Percentiles rank a stretch among this genome's conserved stretches.
These are phyloP conservation scores for Myripristis jacobus DNA, from an alignment of 2,797 vertebrate genomes.

Conservation along the genomic window DNA sequence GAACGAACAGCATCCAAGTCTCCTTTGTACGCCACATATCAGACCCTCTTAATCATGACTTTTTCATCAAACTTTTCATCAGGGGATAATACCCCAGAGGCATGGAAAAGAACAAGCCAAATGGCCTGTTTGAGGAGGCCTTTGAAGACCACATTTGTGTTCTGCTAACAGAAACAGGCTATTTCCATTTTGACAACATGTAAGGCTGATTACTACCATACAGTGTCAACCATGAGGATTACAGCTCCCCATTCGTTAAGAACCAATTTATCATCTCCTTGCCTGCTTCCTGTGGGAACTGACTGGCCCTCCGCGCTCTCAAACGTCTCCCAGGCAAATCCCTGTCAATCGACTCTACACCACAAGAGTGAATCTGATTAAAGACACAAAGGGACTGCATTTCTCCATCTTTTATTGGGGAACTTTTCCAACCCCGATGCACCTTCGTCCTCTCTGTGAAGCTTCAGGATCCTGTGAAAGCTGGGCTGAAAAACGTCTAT, in stretches of 20 bases:
- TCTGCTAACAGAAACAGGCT: constrained; percentile 61
- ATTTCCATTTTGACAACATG: constrained; percentile 70
- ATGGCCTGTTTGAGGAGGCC: constrained; percentile 59
- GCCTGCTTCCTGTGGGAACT: constrained; percentile 52
- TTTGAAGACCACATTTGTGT: constrained; percentile 64
- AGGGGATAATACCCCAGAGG: constrained; percentile 75
- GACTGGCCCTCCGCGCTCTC: background rate
- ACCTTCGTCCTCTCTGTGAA: constrained; percentile 55
- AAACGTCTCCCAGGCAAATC: constrained; percentile 49
- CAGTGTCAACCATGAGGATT: constrained; percentile 41
- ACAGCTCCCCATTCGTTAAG: constrained; percentile 40
- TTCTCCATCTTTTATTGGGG: constrained; percentile 31
- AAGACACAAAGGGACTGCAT: constrained; percentile 33
- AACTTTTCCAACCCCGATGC: constrained; percentile 27
- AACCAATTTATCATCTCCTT: constrained; percentile 58
- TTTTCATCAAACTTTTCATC: constrained; percentile 72
- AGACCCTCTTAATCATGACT: constrained; percentile 71
- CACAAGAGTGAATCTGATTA: constrained; percentile 42
- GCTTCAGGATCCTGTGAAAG: constrained; percentile 49
- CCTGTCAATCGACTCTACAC: constrained; percentile 23
- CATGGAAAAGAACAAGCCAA: constrained; percentile 58
- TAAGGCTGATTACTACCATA: constrained; percentile 65
- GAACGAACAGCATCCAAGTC: constrained; percentile 45
- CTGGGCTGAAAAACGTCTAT: constrained; percentile 53
- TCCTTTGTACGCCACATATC: constrained; percentile 64